These are phyloP conservation scores for Limnodromus scolopaceus DNA, from an alignment of 2,797 vertebrate genomes.

Conservation along the genomic window DNA sequence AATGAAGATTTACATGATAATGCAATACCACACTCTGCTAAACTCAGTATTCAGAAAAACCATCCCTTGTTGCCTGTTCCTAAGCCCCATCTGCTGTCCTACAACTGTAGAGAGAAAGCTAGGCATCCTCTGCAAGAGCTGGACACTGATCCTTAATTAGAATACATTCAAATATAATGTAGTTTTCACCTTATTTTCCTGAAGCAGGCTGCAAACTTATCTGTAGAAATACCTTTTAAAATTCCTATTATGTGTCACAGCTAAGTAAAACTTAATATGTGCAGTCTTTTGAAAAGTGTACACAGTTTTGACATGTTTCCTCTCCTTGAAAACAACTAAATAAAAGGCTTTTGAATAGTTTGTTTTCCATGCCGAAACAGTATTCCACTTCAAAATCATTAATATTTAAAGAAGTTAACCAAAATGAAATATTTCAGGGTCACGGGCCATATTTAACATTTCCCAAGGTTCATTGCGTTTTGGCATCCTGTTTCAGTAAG, in stretches of 20 bases:
- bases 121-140: neutral
- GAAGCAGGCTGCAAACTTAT: neutral
- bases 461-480: neutral
- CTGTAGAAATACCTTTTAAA: neutral
- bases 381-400: neutral
- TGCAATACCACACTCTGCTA: neutral
- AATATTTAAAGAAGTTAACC: neutral
- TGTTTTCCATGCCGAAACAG: neutral
- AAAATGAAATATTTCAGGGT: neutral
- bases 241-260: neutral
- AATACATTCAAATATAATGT: neutral
- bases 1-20: neutral
- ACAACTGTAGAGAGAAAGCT: neutral
- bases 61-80: neutral
- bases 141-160: neutral
- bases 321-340: neutral
- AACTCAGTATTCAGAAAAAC: neutral
- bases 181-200: neutral
- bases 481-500: neutral
- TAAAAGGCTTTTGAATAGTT: neutral
- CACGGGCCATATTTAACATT: neutral
- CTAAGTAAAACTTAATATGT: neutral
- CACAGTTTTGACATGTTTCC: fast-evolving
- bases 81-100: neutral
- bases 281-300: neutral